phyloP scores from a whole-genome alignment of 2,113 vertebrate genomes.

The Neoarius graeffei region DNA sequence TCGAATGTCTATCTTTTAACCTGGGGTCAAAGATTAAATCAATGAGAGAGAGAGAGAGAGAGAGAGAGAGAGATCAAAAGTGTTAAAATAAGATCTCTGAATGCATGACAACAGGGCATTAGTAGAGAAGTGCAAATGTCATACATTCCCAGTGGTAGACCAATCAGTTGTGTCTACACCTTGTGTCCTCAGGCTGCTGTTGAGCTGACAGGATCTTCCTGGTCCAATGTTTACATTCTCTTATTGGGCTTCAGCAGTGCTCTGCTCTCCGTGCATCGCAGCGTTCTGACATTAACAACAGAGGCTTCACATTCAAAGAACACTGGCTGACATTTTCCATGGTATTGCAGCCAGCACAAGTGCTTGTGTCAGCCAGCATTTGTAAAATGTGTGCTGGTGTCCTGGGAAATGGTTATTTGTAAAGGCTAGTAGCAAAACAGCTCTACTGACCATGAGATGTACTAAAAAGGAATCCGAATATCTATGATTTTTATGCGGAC shows the following conservation, averaged over 20 bases:
- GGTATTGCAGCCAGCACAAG: background rate
- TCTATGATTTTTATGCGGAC: background rate
- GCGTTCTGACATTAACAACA: slow-evolving; percentile 26
- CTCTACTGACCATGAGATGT: background rate
- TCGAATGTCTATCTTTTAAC: slow-evolving; percentile 44
- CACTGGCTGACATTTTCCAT: slow-evolving; percentile 7
- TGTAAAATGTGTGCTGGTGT: slow-evolving; percentile 13
- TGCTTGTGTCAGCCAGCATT: slow-evolving; percentile 30
- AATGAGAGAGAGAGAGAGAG: slow-evolving; percentile 13
- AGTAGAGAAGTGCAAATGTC: slow-evolving; percentile 36
- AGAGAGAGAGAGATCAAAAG: slow-evolving; percentile 11
- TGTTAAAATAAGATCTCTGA: slow-evolving; percentile 19
- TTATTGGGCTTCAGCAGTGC: background rate
- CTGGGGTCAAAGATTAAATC: slow-evolving; percentile 41
- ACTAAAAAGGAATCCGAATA: background rate
- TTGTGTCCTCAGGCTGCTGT: slow-evolving; percentile 12
- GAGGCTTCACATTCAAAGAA: slow-evolving; percentile 1
- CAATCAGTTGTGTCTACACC: slow-evolving; percentile 15
- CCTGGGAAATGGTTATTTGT: background rate
- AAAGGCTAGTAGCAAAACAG: background rate
- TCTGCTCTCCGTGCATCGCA: slow-evolving; percentile 34
- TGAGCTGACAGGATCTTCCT: slow-evolving; percentile 20
- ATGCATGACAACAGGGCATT: slow-evolving; percentile 25
- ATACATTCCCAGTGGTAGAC: background rate
- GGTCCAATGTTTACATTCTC: slow-evolving; percentile 34